A percentile compares a stretch with the other conserved stretches of the same genome.
These are phyloP conservation scores for Synaphobranchus kaupii DNA, from an alignment of 2,797 vertebrate genomes.

Conservation along the genomic window DNA sequence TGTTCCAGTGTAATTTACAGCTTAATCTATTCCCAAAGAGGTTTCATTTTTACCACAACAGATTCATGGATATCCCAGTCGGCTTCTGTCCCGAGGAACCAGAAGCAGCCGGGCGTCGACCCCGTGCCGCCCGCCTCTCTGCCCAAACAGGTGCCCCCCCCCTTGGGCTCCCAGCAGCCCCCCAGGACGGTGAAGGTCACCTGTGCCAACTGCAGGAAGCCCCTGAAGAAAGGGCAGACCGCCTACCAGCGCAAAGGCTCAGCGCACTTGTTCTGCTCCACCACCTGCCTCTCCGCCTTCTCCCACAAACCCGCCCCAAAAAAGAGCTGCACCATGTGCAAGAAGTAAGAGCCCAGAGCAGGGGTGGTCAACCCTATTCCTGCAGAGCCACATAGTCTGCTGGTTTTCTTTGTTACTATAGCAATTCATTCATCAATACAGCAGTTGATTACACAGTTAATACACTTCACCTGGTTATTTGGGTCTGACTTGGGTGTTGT, in stretches of 20 bases:
- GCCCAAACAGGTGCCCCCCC: constrained; percentile 89
- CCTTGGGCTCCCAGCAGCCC: constrained; percentile 82
- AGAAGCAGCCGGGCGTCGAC: constrained; percentile 93
- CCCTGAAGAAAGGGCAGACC: constrained; percentile 97
- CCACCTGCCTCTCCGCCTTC: constrained; percentile 95
- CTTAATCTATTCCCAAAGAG: too few relatives aligned
- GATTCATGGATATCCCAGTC: constrained; percentile 99
- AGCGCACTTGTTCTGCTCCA: constrained; percentile 96
- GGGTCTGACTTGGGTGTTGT: too few relatives aligned
- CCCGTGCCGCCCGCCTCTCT: constrained; percentile 88
- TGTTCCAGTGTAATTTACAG: too few relatives aligned
- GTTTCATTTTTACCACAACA: constrained; percentile 48
- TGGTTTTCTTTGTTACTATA: too few relatives aligned
- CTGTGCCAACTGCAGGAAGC: constrained; percentile 98
- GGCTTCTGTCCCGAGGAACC: constrained; percentile 94
- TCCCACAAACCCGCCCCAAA: constrained; percentile 97
- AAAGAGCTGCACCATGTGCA: constrained; percentile 99
- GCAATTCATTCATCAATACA: too few relatives aligned
- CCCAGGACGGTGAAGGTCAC: constrained; percentile 97
- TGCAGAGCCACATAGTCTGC: too few relatives aligned
- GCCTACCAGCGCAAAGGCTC: constrained; percentile 98
- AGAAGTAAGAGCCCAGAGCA: constrained; percentile 88
- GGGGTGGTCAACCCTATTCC: too few relatives aligned
- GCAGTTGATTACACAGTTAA: too few relatives aligned
- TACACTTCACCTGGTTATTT: too few relatives aligned